A percentile compares a stretch with the other conserved stretches of the same genome.
phyloP scores from a whole-genome alignment of 2,888 invertebrate genomes.

The Vandiemenella viatica region DNA sequence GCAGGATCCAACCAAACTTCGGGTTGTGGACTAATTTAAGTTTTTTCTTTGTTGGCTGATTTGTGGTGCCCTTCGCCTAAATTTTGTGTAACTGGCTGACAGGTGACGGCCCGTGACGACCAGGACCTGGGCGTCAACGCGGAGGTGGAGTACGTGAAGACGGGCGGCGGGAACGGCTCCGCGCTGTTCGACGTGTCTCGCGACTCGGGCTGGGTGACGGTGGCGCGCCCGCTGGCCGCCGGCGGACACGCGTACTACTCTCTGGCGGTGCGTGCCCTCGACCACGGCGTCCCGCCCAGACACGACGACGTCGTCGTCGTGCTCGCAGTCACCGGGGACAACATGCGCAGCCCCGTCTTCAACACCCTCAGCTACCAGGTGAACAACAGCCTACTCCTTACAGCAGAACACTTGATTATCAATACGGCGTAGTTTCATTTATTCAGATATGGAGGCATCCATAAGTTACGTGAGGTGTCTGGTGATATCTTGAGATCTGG shows the following conservation, averaged over 20 bases:
- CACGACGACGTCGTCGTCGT: constrained; percentile 57
- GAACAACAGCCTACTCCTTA: neutral
- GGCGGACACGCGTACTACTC: constrained; percentile 39
- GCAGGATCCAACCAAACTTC: too few relatives aligned
- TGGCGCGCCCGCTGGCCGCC: constrained; percentile 44
- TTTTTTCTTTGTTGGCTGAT: too few relatives aligned
- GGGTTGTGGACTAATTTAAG: too few relatives aligned
- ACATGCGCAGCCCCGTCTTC: constrained; percentile 64
- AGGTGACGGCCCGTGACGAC: constrained; percentile 49
- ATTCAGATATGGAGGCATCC: too few relatives aligned
- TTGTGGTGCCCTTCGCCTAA: too few relatives aligned
- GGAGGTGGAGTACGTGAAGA: constrained; percentile 40
- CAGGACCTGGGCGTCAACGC: constrained; percentile 79
- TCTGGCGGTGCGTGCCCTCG: constrained; percentile 58
- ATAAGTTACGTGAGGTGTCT: too few relatives aligned
- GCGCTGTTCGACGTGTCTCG: constrained; percentile 57
- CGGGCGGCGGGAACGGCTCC: constrained; percentile 57
- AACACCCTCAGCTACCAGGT: constrained; percentile 70
- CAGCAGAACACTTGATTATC: too few relatives aligned
- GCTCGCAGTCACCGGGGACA: constrained; percentile 73
- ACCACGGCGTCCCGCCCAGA: constrained; percentile 78
- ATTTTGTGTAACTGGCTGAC: too few relatives aligned
- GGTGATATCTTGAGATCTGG: too few relatives aligned
- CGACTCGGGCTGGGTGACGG: constrained; percentile 65
- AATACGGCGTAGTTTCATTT: too few relatives aligned